Base-by-base conservation (phyloP, 2,797 vertebrate species). In the Pelobates cultripes region DNA sequence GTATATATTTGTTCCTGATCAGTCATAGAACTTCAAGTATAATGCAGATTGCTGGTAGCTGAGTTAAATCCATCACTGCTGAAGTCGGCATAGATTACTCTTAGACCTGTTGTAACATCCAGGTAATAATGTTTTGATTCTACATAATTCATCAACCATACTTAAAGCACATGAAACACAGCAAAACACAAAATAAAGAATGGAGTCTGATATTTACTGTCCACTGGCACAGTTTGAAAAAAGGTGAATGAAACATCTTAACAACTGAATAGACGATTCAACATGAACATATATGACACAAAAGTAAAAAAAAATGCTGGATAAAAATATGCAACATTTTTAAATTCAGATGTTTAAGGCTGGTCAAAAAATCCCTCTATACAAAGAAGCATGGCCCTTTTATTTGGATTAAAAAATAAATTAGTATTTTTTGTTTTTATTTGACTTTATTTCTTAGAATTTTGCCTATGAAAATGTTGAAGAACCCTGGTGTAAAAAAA, bases 301-400 rank as follows among this genome's bases (percentile, higher is more conserved):
- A 86, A 91, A 86, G 41, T 60, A 72, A 60, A 47, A 73, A 70
- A 60, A 82, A 73, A 89, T 78, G 87, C 0, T 85, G 83, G 88
- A 77, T 86, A 89, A 87, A 86, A 87, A 88, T 81, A 82, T 84
- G 85, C 86, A 85, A 86, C 88, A 86, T 83, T 51, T 81, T 72
- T n/a, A 79, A 79, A 87, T 82, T 87, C 85, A 88, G 86, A 92
- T 78, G 86, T 89, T 89, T 91, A 89, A 93, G 90, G 90, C 88
- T 91, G 89, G 81, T 91, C 85, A 89, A 92, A 90, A 90, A 73
- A 61, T 78, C 76, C 76, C 0, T 86, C 45, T 60, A 61, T 81
- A 70, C 55, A 57, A 57, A 85, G 85, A 87, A 85, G 70, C 81
- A 81, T 17, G 80, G 51, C 77, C 78, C 81, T 88, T 75, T 85